phyloP scores from a whole-genome alignment of 2,797 vertebrate genomes.

The Pseudochirops cupreus region DNA sequence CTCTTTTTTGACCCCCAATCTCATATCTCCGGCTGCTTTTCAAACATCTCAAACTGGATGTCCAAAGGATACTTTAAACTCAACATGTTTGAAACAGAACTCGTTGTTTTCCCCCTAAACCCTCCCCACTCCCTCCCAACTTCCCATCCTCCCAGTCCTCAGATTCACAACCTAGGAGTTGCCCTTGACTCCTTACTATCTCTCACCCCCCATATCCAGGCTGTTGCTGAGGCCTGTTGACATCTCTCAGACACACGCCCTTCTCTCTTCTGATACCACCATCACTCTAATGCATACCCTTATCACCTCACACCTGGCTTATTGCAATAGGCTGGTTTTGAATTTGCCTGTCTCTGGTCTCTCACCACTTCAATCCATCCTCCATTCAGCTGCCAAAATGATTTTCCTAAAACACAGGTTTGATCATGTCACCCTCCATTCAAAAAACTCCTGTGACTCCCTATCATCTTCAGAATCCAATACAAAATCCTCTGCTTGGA shows the following conservation, averaged over 20 bases:
- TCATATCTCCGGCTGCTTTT: not conserved
- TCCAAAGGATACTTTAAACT: not conserved
- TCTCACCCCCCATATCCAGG: not conserved
- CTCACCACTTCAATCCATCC: not conserved
- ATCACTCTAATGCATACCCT: not conserved
- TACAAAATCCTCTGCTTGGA: not conserved
- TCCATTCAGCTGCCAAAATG: not conserved
- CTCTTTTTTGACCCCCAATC: not conserved
- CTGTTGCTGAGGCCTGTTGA: not conserved
- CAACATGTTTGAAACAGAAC: not conserved
- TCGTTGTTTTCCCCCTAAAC: not conserved
- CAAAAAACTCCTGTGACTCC: not conserved
- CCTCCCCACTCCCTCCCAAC: not conserved
- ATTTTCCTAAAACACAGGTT: not conserved
- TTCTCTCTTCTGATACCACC: not conserved
- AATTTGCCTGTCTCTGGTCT: not conserved
- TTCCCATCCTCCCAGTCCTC: not conserved
- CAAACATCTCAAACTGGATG: not conserved
- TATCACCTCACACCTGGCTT: not conserved
- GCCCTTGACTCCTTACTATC: not conserved
- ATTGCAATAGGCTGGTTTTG: not conserved
- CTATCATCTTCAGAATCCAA: not conserved
- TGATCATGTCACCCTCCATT: not conserved
- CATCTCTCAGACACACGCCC: not conserved
- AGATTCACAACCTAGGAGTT: not conserved